Conservation (phyloP, 2,113 vertebrate species). For the Aythya baeri region DNA sequence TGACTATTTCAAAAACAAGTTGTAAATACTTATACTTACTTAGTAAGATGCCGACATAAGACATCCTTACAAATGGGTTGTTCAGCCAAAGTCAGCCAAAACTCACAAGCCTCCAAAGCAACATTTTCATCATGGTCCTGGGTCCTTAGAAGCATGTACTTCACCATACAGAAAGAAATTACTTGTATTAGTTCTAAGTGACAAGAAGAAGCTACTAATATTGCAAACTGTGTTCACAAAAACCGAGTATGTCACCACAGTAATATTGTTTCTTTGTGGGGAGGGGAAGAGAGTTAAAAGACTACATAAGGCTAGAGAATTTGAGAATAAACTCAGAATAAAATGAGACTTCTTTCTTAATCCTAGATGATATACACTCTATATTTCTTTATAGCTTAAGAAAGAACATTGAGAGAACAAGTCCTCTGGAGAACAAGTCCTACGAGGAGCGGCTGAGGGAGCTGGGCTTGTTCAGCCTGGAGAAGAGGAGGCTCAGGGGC, state of each 20-base stretch:
- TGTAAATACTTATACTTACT: constrained; percentile 77
- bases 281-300: neutral
- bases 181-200: neutral
- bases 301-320: neutral
- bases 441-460: no score
- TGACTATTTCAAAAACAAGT: neutral
- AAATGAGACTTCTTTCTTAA: neutral
- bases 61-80: constrained; percentile 97
- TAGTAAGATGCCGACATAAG: constrained; percentile 90
- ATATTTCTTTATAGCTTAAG: neutral
- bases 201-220: neutral
- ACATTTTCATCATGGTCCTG: constrained; percentile 98
- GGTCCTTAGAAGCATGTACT: constrained; percentile 97
- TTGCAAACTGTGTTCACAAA: neutral
- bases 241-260: neutral
- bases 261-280: neutral
- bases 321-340: neutral
- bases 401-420: neutral
- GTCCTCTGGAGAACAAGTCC: no score
- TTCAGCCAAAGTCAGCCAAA: constrained; percentile 96
- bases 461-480: no score
- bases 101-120: constrained; percentile 96
- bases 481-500: no score
- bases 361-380: neutral
- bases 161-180: neutral